Evolutionary conservation across 2,113 vertebrate species (phyloP), one percentile per base, ranked within the genome.

Genomic region (Daboia siamensis): DNA sequence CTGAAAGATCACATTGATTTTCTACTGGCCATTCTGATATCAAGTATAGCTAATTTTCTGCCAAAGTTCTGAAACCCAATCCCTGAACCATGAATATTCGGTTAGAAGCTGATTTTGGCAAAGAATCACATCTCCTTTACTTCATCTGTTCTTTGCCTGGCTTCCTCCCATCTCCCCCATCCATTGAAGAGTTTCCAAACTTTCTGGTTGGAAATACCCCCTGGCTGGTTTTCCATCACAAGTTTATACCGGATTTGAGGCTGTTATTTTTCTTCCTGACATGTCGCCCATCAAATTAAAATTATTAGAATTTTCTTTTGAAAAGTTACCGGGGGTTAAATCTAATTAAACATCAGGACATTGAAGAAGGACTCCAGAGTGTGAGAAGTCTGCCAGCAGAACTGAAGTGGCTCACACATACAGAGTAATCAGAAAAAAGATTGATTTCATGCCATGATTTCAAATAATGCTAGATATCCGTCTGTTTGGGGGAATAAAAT

Each of bases 241-340:
- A 93, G 94, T 96, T 93, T 95, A 94, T 93, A 94, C 96, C 46
- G 87, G 94, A 95, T 97, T 96, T 94, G 94, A 97, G 94, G 94
- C 93, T 95, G 91, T 91, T 29, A 17, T 90, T 91, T 96, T 96
- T 95, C 94, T 51, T 95, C 94, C 96, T 92, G 95, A 95, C 92
- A 94, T 96, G 96, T 95, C 3, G 13, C 96, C 97, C 95, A 92
- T 97, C 97, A 93, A 95, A 93, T 97, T 97, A 96, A n/a, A 91
- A 95, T 94, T 95, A 97, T 96, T 94, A 95, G 94, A 59, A 74
- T 90, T 97, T 96, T 93, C 96, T 94, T 97, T 96, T 97, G 97
- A 96, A 96, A 95, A 97, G 96, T 97, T 97, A 98, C 97, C 97
- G 97, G 96, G 97, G 97, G 98, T 97, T 95, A 97, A 95, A 95